These are phyloP conservation scores for Cinclus mexicanus DNA, from an alignment of 2,113 vertebrate species.

Conservation along the genomic window DNA sequence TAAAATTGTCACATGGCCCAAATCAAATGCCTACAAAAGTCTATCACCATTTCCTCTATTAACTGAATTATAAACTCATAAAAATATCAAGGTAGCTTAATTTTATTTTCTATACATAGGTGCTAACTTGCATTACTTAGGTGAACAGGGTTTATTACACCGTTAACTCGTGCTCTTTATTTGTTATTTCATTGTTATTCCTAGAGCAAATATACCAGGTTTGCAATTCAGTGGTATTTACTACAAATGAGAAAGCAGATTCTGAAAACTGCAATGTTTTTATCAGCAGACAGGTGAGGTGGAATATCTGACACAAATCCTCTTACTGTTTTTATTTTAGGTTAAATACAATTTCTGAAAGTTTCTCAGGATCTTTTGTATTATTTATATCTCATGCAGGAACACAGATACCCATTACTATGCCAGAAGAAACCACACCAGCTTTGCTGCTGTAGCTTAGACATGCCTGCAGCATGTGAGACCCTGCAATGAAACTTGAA, in stretches of 20 bases:
- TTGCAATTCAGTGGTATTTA: neutral
- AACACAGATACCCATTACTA: neutral
- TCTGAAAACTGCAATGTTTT: neutral
- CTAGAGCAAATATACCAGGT: neutral
- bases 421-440: neutral
- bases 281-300: neutral
- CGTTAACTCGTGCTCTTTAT: neutral
- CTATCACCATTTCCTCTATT: constrained; percentile 1
- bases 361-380: neutral
- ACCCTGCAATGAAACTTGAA: neutral
- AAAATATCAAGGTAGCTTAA: neutral
- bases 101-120: constrained; percentile 9
- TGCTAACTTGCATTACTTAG: neutral
- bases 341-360: neutral
- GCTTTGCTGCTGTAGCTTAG: neutral
- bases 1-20: neutral
- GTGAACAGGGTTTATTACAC: neutral
- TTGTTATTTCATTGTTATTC: neutral
- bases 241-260: neutral
- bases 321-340: neutral
- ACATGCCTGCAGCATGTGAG: neutral
- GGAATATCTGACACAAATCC: neutral
- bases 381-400: neutral
- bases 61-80: neutral
- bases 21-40: neutral